Evolutionary conservation across 2,888 invertebrate genomes (phyloP), one percentile per base, ranked within the genome.

Genomic region (Nephrotoma guestfalica): DNA sequence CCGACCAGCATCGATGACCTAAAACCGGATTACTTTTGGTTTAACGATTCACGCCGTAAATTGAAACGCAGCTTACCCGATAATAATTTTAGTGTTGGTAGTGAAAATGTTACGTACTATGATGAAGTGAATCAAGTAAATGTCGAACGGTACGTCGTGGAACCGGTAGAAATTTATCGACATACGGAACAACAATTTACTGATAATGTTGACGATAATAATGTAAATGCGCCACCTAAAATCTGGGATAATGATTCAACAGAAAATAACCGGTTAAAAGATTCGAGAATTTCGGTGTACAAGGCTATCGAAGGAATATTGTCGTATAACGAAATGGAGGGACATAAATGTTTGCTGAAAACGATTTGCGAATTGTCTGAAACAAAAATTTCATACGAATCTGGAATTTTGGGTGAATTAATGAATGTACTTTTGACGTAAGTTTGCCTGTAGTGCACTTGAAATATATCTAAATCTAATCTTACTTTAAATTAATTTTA

Each of bases 321-420:
- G 7, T 84, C 84, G 7, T 42, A 84, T n/a, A 41, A 84, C 41
- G 41, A 41, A 13, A n/a, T 84, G 41, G 85, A 85, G 6, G 95
- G 95, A 6, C 93, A 94, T 88, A 93, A 93, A 47, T 96, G 96
- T 91, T 90, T 96, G 88, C 91, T 96, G 88, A 93, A 95, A 89
- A 93, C 95, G 88, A 95, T 96, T 90, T 96, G 96, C 90, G 96
- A 96, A 90, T 93, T 95, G 42, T 94, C 96, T 0, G 93, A 94
- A 89, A 92, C 93, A 87, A 94, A 95, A 86, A 93, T 96, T 89
- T 93, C 92, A 88, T 93, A 94, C 89, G 94, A 94, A 89, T 94
- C 94, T 89, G 96, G 96, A 5, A 92, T 96, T 89, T 93, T 96
- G 88, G 95, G 94, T 41, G 95, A 96, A 92, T 92, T 96, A 89